These are phyloP conservation scores for Oreochromis grahami DNA, from an alignment of 2,797 vertebrate species.

Conservation along the genomic window DNA sequence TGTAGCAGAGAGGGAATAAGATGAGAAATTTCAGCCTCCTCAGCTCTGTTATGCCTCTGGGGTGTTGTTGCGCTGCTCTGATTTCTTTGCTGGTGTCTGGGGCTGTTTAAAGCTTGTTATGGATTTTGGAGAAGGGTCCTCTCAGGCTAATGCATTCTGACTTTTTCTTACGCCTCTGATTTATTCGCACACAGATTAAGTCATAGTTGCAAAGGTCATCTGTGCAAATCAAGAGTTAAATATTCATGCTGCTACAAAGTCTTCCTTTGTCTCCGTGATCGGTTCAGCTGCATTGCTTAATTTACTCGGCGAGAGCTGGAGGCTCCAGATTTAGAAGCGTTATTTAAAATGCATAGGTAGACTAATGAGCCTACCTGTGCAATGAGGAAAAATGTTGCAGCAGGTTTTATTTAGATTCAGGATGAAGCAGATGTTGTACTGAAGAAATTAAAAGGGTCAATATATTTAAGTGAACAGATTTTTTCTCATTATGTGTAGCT, in stretches of 20 bases:
- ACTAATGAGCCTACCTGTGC: constrained; percentile 15
- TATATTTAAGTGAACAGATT: neutral
- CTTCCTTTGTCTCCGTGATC: neutral
- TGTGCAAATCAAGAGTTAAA: constrained; percentile 22
- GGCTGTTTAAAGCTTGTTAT: constrained; percentile 3
- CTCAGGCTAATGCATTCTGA: constrained; percentile 14
- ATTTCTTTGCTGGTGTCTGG: constrained; percentile 16
- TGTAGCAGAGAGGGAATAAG: constrained; percentile 5
- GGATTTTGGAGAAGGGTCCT: constrained; percentile 11
- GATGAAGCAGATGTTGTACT: neutral
- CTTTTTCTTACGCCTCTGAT: constrained; percentile 5
- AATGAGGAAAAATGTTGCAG: neutral
- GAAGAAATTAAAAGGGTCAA: neutral
- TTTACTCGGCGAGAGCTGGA: neutral
- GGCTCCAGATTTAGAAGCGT: constrained; percentile 37
- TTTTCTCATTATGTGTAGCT: neutral
- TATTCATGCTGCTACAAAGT: constrained; percentile 23
- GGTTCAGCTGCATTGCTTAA: constrained; percentile 11
- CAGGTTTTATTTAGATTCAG: neutral
- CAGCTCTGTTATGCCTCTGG: constrained; percentile 9
- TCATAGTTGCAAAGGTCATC: constrained; percentile 30
- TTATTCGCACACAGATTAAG: constrained; percentile 11
- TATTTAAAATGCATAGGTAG: constrained; percentile 27
- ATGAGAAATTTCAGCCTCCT: constrained; percentile 18
- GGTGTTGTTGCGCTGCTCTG: constrained; percentile 17